These are phyloP conservation scores for Nomada fabriciana DNA, from an alignment of 2,888 invertebrate genomes.

Conservation along the genomic window DNA sequence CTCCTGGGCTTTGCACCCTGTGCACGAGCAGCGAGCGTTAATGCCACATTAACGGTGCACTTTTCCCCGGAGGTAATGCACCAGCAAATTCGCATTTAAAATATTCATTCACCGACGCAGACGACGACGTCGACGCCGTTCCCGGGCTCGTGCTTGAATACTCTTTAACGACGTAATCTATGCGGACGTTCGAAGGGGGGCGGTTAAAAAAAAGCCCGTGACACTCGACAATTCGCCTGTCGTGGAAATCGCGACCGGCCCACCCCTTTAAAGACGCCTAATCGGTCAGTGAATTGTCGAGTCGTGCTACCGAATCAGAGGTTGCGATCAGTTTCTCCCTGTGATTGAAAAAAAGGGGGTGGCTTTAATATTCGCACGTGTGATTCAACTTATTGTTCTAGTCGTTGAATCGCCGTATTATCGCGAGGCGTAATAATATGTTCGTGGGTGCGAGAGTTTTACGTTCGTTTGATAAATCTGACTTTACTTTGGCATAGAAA, in stretches of 20 bases:
- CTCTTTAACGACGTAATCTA: slow-evolving; percentile 64
- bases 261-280: background rate
- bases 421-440: too few relatives aligned
- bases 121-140: slow-evolving; percentile 15
- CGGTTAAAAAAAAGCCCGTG: slow-evolving; percentile 7
- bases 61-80: slow-evolving; percentile 69
- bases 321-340: background rate
- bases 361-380: background rate
- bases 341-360: background rate
- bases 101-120: slow-evolving; percentile 57
- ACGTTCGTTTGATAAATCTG: too few relatives aligned
- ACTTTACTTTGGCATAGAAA: background rate
- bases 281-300: slow-evolving; percentile 2
- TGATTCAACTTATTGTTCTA: too few relatives aligned
- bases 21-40: slow-evolving; percentile 60
- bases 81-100: slow-evolving; percentile 73
- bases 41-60: slow-evolving; percentile 69
- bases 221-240: slow-evolving; percentile 19
- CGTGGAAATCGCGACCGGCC: slow-evolving; percentile 18
- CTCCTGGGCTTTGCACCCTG: slow-evolving; percentile 60
- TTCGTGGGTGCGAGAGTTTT: too few relatives aligned
- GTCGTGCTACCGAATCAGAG: background rate
- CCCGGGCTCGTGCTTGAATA: slow-evolving; percentile 52
- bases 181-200: slow-evolving; percentile 13
- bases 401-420: background rate